Base-by-base conservation (phyloP, 2,888 invertebrate genomes). In the Tillus elongatus region DNA sequence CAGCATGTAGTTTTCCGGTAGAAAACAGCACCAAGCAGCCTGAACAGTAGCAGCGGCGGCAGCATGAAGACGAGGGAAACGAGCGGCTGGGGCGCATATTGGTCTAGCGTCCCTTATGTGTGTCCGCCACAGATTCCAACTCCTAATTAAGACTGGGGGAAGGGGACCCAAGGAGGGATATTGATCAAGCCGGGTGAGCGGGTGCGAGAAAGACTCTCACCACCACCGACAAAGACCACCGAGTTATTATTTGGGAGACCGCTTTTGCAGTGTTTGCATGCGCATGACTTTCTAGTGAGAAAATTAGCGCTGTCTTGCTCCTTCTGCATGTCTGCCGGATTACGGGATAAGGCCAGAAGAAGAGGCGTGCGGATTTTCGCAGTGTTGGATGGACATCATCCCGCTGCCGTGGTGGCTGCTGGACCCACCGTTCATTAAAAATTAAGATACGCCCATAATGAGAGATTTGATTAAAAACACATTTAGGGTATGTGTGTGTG, bases 101-200 rank as follows among this genome's bases (percentile, higher is more conserved):
- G 61, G 64, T 62, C 63, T 62, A 60, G 56, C 60, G 59, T 63
- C 63, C 62, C 61, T 62, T 63, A 64, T 66, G 79, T 77, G 79
- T 79, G 81, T 80, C 80, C 79, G 78, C 79, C 77, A 73, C 81
- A 81, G 81, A 81, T 80, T 80, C 79, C 76, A 77, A 78, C 77
- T 79, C 78, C 81, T 82, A 82, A 82, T 82, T 82, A 81, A 81
- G 80, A 79, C 77, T 71, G 75, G 75, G 78, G 74, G 72, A 53
- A 41, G 56, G 50, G 52, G 50, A 52, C 53, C 60, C 60, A 64
- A 63, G 63, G 58, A 61, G 60, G 64, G 61, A 60, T 66, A 66
- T 66, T 64, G 66, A 66, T 66, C 64, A 66, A 64, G 63, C 58
- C 58, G 58, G 49, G 43, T 51, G 51, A 48, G 48, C 55, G 57